Conservation (phyloP, 1,140 invertebrate species). For the Drosophila bocki region DNA sequence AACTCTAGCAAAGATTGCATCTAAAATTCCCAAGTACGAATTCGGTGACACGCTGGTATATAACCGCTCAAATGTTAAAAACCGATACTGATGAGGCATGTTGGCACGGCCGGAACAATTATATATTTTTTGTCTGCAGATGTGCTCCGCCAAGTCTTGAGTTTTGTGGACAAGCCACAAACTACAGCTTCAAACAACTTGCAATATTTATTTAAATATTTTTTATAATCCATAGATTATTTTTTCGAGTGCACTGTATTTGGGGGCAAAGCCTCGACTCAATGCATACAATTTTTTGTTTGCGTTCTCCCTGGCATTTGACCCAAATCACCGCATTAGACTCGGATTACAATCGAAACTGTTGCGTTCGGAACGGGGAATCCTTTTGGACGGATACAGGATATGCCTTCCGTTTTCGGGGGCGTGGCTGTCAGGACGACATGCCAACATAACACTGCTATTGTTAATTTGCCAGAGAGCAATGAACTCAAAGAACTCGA, state of each 20-base stretch:
- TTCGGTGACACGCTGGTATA: neutral
- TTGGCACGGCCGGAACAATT: too few relatives aligned
- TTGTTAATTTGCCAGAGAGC: constrained; percentile 72
- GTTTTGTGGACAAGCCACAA: too few relatives aligned
- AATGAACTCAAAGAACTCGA: constrained; percentile 56
- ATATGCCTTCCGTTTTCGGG: constrained; percentile 16
- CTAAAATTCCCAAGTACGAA: neutral
- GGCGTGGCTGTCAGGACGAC: constrained; percentile 43
- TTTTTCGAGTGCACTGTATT: constrained; percentile 7
- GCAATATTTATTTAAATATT: neutral
- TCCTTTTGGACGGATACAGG: constrained; percentile 6
- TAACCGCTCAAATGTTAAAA: too few relatives aligned
- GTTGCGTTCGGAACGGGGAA: constrained; percentile 36
- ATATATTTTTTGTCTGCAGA: too few relatives aligned
- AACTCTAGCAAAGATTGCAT: too few relatives aligned
- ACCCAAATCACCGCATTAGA: constrained; percentile 47
- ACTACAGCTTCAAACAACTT: neutral
- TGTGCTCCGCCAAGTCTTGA: too few relatives aligned
- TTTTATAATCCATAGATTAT: neutral
- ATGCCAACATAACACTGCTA: constrained; percentile 38
- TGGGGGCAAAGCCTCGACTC: constrained; percentile 14
- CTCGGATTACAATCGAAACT: constrained; percentile 47
- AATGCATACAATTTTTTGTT: constrained; percentile 14
- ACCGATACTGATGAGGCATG: too few relatives aligned
- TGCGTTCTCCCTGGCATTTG: constrained; percentile 21